These are phyloP conservation scores for Agrotis ipsilon DNA, from an alignment of 2,888 invertebrate genomes.

Conservation along the genomic window DNA sequence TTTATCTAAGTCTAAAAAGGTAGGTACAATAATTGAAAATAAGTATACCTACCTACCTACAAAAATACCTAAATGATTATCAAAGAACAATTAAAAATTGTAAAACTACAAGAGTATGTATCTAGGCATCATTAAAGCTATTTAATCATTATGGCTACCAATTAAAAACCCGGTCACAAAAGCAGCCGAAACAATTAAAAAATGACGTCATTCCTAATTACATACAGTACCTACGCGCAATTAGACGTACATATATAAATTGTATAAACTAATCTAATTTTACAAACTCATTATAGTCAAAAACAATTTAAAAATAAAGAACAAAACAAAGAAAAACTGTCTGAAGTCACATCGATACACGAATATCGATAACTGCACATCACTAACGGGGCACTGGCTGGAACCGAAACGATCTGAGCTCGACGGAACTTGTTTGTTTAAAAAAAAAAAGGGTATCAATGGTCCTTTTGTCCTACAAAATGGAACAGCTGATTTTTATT, in stretches of 20 bases:
- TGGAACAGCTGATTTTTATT: slow-evolving; percentile 63
- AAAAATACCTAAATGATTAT: neutral
- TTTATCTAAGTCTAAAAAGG: neutral
- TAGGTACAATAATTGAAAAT: neutral
- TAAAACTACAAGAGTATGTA: neutral
- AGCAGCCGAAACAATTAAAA: slow-evolving; percentile 8
- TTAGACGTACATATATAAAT: too few relatives aligned
- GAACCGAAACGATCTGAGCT: slow-evolving; percentile 55
- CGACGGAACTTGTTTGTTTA: slow-evolving; percentile 47
- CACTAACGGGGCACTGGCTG: slow-evolving; percentile 60
- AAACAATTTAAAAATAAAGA: slow-evolving; percentile 12
- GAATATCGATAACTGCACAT: slow-evolving; percentile 58
- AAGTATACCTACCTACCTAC: too few relatives aligned
- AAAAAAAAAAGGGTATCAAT: slow-evolving; percentile 49
- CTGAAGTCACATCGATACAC: slow-evolving; percentile 44
- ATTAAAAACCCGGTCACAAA: slow-evolving; percentile 8
- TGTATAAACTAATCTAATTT: slow-evolving; percentile 22
- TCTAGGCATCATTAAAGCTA: neutral
- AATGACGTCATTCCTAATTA: slow-evolving; percentile 20
- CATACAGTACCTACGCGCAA: slow-evolving; percentile 13
- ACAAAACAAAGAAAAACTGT: slow-evolving; percentile 55
- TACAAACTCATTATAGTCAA: slow-evolving; percentile 15
- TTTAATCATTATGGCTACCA: neutral
- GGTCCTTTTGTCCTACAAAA: slow-evolving; percentile 49
- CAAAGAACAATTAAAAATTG: neutral